These are phyloP conservation scores for Podarcis cretensis DNA, from an alignment of 2,113 vertebrate species.

Conservation along the genomic window DNA sequence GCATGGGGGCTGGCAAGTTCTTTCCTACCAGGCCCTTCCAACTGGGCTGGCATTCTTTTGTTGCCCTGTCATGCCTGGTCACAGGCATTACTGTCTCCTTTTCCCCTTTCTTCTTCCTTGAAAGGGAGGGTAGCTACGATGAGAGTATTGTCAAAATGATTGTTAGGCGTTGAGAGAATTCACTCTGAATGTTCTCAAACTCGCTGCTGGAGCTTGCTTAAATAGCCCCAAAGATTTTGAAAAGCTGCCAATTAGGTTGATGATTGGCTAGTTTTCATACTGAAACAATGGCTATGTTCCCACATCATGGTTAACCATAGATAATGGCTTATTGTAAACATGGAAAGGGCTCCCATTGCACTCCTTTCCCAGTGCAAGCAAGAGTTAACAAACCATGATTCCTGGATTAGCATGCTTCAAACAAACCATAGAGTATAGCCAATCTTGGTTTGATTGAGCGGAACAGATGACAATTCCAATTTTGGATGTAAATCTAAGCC, in stretches of 20 bases:
- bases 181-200: not conserved
- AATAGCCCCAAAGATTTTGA: not conserved
- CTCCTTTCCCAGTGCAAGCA: not conserved
- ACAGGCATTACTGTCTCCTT: not conserved
- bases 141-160: not conserved
- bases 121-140: not conserved
- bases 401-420: not conserved
- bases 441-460: no score
- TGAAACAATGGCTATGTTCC: not conserved
- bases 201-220: not conserved
- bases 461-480: not conserved
- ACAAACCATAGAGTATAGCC: not conserved
- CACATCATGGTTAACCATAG: not conserved
- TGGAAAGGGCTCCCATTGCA: not conserved
- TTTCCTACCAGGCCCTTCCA: not conserved
- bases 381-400: not conserved
- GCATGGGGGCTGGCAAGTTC: not conserved
- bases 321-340: not conserved
- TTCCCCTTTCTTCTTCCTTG: not conserved
- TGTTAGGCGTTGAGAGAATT: not conserved
- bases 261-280: not conserved
- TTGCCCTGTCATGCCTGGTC: not conserved
- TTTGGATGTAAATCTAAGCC: not conserved
- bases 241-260: not conserved
- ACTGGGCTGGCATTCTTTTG: not conserved